These are phyloP conservation scores for Esox niger DNA, from an alignment of 2,113 vertebrate genomes.

Conservation along the genomic window DNA sequence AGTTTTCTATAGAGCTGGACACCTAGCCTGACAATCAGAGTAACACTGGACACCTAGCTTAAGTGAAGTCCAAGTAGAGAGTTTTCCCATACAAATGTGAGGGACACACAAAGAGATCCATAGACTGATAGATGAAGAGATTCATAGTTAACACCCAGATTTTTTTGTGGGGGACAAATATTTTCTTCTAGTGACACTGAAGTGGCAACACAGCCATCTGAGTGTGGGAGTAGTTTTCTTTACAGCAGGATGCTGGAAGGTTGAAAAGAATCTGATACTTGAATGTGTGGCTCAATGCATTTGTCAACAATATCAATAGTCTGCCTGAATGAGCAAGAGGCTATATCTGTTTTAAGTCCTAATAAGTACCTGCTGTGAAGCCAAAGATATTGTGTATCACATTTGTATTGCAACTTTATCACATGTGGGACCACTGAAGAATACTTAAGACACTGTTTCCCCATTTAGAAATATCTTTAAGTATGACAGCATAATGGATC, in stretches of 20 bases:
- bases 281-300: constrained; percentile 46
- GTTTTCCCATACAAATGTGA: too few relatives aligned
- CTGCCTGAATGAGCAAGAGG: constrained; percentile 30
- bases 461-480: constrained; percentile 33
- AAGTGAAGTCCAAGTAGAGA: too few relatives aligned
- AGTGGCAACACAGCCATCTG: too few relatives aligned
- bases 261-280: constrained; percentile 37
- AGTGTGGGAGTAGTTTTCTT: constrained; percentile 27
- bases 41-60: too few relatives aligned
- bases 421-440: constrained; percentile 51
- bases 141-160: too few relatives aligned
- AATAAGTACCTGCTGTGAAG: constrained; percentile 61
- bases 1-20: too few relatives aligned
- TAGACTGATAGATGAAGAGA: too few relatives aligned
- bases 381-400: constrained; percentile 62
- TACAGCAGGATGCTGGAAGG: constrained; percentile 22
- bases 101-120: too few relatives aligned
- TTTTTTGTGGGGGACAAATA: too few relatives aligned
- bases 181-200: too few relatives aligned
- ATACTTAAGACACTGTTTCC: constrained; percentile 40
- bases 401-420: constrained; percentile 64
- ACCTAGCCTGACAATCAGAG: too few relatives aligned
- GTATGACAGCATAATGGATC: constrained; percentile 48
- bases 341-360: constrained; percentile 71
- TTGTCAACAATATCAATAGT: constrained; percentile 51